These are phyloP conservation scores for Percina caprodes DNA, from an alignment of 2,113 vertebrate genomes.

Conservation along the genomic window DNA sequence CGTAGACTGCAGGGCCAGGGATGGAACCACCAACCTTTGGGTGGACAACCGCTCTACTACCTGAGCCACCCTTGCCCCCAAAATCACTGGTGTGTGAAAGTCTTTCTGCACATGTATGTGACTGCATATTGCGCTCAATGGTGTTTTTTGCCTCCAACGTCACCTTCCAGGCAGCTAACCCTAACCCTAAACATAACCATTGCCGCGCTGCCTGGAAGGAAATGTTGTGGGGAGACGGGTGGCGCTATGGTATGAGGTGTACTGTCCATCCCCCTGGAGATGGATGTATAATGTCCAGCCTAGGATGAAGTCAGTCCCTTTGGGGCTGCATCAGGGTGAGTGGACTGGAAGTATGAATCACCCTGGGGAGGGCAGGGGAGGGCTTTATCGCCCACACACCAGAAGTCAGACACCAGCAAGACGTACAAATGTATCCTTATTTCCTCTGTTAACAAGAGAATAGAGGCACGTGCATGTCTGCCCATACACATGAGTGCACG, in stretches of 20 bases:
- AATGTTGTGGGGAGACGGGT: neutral
- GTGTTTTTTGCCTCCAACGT: no score
- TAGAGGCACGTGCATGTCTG: neutral
- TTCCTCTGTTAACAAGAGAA: constrained; percentile 1
- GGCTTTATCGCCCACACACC: constrained; percentile 32
- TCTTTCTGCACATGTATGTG: neutral
- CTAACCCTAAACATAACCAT: no score
- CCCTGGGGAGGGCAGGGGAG: neutral
- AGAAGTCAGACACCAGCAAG: constrained; percentile 15
- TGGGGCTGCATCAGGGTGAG: constrained; percentile 25
- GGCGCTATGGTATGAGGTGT: constrained; percentile 20
- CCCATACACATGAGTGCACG: neutral
- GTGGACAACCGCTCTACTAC: no score
- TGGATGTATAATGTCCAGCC: constrained; percentile 19
- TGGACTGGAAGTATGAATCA: constrained; percentile 39
- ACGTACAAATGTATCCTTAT: neutral
- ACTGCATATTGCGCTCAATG: neutral
- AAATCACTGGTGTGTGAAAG: neutral
- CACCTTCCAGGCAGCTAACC: no score
- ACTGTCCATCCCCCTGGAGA: constrained; percentile 21
- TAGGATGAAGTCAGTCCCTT: constrained; percentile 48
- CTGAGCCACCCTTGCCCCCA: no score
- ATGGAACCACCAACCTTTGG: no score
- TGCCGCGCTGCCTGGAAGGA: no score
- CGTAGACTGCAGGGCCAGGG: no score